Conservation (phyloP, 2,888 invertebrate genomes). For the Campoletis raptor region DNA sequence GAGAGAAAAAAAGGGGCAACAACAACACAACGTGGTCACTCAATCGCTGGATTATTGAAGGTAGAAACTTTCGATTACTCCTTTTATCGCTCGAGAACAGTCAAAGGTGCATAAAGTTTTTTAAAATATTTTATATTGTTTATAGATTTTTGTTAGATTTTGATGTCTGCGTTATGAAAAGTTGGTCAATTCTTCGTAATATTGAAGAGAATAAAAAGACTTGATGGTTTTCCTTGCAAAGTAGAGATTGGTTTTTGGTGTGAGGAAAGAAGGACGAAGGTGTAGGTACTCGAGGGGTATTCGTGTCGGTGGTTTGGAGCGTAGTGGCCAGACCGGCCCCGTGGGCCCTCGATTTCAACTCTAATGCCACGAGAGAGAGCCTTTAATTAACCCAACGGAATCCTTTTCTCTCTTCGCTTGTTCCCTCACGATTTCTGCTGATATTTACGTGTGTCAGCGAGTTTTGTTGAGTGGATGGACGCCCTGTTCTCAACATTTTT, state of each 20-base stretch:
- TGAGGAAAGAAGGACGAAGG: slow-evolving; percentile 33
- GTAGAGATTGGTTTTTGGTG: too few relatives aligned
- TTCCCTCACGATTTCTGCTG: slow-evolving; percentile 71
- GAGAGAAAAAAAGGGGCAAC: not conserved
- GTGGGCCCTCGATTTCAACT: slow-evolving; percentile 75
- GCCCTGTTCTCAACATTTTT: slow-evolving; percentile 31
- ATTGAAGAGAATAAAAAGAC: too few relatives aligned
- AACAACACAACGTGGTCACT: slow-evolving; percentile 47
- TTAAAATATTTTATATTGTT: too few relatives aligned
- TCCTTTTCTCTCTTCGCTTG: slow-evolving; percentile 62
- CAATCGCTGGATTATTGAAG: slow-evolving; percentile 55
- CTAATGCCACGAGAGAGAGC: slow-evolving; percentile 74
- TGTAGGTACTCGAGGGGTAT: slow-evolving; percentile 38
- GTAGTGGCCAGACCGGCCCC: slow-evolving; percentile 47
- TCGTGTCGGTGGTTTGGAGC: slow-evolving; percentile 37
- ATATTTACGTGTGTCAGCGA: slow-evolving; percentile 80
- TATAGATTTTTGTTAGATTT: too few relatives aligned
- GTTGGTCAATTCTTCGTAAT: too few relatives aligned
- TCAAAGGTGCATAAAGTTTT: slow-evolving; percentile 53
- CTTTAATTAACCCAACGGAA: slow-evolving; percentile 80
- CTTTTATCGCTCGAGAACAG: slow-evolving; percentile 80
- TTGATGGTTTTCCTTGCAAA: too few relatives aligned
- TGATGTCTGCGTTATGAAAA: too few relatives aligned
- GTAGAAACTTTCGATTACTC: slow-evolving; percentile 63
- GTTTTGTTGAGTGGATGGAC: slow-evolving; percentile 70